Conservation (phyloP, 1,140 invertebrate species). For the Leptopilina clavipes region DNA sequence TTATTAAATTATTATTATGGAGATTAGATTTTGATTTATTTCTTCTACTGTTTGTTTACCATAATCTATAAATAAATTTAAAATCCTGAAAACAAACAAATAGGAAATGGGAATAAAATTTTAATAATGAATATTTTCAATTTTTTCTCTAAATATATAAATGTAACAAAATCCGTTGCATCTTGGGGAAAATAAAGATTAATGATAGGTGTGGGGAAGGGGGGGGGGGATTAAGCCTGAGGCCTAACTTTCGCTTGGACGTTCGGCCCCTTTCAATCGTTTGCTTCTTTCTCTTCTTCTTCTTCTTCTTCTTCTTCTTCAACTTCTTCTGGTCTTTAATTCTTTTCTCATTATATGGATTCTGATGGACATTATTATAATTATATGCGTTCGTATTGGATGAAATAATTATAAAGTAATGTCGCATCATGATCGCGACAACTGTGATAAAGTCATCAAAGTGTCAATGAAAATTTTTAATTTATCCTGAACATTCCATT, state of each 20-base stretch:
- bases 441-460: neutral
- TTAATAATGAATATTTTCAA: too few relatives aligned
- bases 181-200: neutral
- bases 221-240: neutral
- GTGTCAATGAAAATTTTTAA: slow-evolving; percentile 18
- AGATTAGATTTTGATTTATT: too few relatives aligned
- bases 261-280: neutral
- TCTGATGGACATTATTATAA: neutral
- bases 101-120: neutral
- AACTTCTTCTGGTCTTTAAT: neutral
- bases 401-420: neutral
- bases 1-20: too few relatives aligned
- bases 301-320: too few relatives aligned
- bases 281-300: neutral
- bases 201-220: neutral
- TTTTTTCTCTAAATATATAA: neutral
- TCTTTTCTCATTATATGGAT: neutral
- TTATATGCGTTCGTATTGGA: neutral
- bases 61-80: neutral
- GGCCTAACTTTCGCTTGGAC: slow-evolving; percentile 22
- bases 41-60: too few relatives aligned
- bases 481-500: neutral
- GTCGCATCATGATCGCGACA: neutral
- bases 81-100: too few relatives aligned
- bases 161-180: slow-evolving; percentile 12